A percentile compares a stretch with the other conserved stretches of the same genome.
phyloP scores from a whole-genome alignment of 2,888 invertebrate species.

The Spodoptera picta region DNA sequence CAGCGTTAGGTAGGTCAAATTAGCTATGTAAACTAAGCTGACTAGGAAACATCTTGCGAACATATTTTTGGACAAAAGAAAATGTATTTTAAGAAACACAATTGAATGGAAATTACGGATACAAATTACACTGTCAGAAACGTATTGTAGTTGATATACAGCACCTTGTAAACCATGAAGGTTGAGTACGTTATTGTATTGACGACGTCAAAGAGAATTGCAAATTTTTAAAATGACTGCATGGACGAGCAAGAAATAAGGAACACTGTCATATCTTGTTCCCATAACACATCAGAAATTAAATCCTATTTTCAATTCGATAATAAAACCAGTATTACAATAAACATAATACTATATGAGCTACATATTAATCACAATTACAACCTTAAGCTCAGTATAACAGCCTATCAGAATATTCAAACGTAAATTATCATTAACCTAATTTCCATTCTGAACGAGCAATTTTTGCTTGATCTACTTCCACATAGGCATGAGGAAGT shows the following conservation, averaged over 20 bases:
- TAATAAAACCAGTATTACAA: neutral
- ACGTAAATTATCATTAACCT: constrained; percentile 47
- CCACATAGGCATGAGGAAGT: constrained; percentile 35
- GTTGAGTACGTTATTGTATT: no score
- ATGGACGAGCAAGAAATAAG: no score
- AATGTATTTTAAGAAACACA: no score
- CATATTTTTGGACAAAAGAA: constrained; percentile 5
- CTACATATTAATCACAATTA: constrained; percentile 27
- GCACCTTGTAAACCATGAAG: no score
- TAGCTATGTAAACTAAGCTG: constrained; percentile 19
- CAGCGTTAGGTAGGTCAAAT: constrained; percentile 32
- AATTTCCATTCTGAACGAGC: constrained; percentile 36
- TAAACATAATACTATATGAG: constrained; percentile 20
- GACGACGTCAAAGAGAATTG: no score
- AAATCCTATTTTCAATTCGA: no score
- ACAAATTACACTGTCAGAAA: no score
- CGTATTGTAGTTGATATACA: no score
- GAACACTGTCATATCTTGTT: no score
- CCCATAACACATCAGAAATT: no score
- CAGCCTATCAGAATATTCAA: constrained; percentile 37
- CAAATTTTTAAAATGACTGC: no score
- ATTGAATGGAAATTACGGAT: no score
- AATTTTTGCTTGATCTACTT: constrained; percentile 51
- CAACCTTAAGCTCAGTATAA: constrained; percentile 24
- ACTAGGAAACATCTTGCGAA: neutral